A percentile compares a stretch with the other conserved stretches of the same genome.
phyloP scores from a whole-genome alignment of 2,113 vertebrate species.

The human (Homo sapiens) region DNA sequence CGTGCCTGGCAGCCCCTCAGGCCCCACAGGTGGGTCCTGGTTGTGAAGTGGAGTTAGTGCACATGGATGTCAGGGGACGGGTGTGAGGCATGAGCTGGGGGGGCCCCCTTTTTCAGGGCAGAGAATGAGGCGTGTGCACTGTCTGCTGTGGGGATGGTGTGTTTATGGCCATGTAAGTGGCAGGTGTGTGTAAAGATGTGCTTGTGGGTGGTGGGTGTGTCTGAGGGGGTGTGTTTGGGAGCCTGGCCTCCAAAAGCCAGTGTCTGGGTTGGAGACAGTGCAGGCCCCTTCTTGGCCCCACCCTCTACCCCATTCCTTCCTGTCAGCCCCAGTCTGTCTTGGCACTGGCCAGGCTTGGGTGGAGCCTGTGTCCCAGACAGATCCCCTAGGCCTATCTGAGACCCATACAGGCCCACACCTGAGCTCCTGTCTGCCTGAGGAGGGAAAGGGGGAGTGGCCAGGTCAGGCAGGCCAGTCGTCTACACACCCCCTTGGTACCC shows the following conservation, averaged over 20 bases:
- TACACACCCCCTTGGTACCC: not conserved
- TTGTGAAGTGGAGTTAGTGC: not conserved
- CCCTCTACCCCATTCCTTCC: not conserved
- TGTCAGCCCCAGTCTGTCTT: not conserved
- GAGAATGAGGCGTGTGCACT: slow-evolving; percentile 11
- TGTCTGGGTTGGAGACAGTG: not conserved
- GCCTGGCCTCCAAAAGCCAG: not conserved
- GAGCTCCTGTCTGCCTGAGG: not conserved
- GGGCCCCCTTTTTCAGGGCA: not conserved
- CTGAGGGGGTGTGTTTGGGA: slow-evolving; percentile 59
- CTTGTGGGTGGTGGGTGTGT: slow-evolving; percentile 61
- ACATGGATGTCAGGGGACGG: not conserved
- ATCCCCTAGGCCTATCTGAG: not conserved
- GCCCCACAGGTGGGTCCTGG: not conserved
- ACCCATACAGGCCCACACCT: not conserved
- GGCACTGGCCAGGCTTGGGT: not conserved
- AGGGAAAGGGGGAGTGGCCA: not conserved
- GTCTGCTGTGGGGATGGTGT: not conserved
- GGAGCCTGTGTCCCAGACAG: not conserved
- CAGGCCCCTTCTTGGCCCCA: not conserved
- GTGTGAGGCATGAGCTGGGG: not conserved
- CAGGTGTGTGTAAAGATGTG: slow-evolving; percentile 38
- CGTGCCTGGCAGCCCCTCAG: not conserved
- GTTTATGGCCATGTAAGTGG: slow-evolving; percentile 52
- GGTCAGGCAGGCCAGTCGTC: not conserved